Percentiles rank a stretch among this genome's conserved stretches.
Conservation (phyloP, 2,113 vertebrate genomes). For the Cinclus cinclus region DNA sequence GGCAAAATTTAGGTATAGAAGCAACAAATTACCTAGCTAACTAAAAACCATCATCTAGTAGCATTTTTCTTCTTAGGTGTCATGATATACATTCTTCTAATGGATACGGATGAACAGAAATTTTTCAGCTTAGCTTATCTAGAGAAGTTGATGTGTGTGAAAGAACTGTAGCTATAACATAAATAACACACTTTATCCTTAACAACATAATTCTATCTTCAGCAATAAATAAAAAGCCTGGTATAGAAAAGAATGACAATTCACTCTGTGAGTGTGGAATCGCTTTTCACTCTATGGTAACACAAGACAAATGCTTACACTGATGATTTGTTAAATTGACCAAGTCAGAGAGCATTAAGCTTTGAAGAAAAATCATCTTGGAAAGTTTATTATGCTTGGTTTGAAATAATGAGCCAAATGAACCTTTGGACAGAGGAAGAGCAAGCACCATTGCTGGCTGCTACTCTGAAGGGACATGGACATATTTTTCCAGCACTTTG, state of each 20-base stretch:
- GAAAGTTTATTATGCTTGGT: not conserved
- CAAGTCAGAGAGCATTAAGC: not conserved
- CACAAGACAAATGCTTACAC: not conserved
- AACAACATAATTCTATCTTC: not conserved
- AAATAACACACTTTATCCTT: not conserved
- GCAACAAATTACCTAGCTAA: not conserved
- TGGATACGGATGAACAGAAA: not conserved
- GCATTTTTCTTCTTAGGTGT: not conserved
- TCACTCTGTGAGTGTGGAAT: not conserved
- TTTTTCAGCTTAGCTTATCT: not conserved
- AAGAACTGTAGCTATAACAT: not conserved
- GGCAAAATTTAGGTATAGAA: not conserved
- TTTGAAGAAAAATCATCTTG: conserved; percentile 12
- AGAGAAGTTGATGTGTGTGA: not conserved
- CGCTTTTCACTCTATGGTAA: not conserved
- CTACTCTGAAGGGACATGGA: not conserved
- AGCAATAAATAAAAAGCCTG: not conserved
- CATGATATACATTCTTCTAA: not conserved
- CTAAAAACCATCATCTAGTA: not conserved
- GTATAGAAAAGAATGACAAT: not conserved
- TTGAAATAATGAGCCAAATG: conserved; percentile 20
- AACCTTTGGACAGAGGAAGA: not conserved
- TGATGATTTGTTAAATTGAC: conserved; percentile 24
- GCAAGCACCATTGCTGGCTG: not conserved
- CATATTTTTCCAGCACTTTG: not conserved